Conservation (phyloP, 2,113 vertebrate species). For the Sapajus apella region DNA sequence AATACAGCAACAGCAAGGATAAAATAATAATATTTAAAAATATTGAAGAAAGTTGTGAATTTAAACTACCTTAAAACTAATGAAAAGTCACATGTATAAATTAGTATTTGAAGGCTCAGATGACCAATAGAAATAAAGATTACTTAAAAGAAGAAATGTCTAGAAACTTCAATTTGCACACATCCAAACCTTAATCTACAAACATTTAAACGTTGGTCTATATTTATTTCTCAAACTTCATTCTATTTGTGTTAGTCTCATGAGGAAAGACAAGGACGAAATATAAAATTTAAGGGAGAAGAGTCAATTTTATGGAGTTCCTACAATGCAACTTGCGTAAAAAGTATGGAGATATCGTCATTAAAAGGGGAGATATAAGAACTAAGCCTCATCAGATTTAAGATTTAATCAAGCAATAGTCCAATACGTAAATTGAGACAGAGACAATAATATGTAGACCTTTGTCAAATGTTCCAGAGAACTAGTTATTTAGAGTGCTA, state of each 20-base stretch:
- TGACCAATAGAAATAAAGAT: background rate
- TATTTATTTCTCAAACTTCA: background rate
- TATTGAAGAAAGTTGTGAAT: background rate
- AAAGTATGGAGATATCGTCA: rapidly evolving
- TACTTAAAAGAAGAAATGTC: background rate
- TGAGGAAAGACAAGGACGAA: background rate
- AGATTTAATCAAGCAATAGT: background rate
- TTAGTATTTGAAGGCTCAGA: background rate
- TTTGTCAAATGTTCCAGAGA: background rate
- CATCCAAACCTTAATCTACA: background rate
- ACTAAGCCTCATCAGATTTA: rapidly evolving
- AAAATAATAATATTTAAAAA: background rate
- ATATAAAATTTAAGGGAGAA: background rate
- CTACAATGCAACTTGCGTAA: rapidly evolving
- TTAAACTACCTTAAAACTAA: background rate
- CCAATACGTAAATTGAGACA: background rate
- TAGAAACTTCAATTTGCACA: background rate
- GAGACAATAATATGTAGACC: too few species aligned
- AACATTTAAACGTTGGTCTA: background rate
- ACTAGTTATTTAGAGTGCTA: background rate
- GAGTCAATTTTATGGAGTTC: background rate
- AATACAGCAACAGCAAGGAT: background rate
- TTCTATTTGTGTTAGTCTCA: background rate
- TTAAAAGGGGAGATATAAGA: background rate
- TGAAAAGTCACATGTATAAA: background rate